phyloP scores from a whole-genome alignment of 1,140 invertebrate species.

The Metopolophium dirhodum region DNA sequence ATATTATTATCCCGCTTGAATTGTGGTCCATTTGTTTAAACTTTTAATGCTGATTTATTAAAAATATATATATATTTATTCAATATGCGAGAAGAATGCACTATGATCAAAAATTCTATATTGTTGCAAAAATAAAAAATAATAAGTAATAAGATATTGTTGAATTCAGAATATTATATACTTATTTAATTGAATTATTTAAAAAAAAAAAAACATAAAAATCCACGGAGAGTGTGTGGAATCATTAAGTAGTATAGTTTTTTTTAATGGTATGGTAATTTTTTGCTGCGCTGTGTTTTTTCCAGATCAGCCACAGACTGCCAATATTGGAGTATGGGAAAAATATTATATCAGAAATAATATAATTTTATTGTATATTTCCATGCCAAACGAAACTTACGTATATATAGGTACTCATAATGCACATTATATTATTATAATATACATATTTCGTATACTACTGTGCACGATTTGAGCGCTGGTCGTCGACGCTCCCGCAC shows the following conservation, averaged over 20 bases:
- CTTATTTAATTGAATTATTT: no score
- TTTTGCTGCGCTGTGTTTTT: no score
- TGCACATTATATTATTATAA: neutral
- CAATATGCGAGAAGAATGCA: neutral
- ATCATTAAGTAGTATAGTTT: neutral
- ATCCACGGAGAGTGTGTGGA: neutral
- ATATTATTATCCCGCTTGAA: neutral
- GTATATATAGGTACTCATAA: accelerated
- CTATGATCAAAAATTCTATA: neutral
- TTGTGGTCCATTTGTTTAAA: no score
- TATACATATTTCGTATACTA: neutral
- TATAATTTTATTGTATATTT: neutral
- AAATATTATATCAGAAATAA: no score
- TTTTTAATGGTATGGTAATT: neutral
- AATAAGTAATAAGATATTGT: no score
- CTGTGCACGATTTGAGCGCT: neutral
- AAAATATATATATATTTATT: no score
- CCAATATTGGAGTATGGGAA: no score
- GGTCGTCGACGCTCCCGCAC: neutral
- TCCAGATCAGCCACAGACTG: neutral
- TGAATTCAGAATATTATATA: neutral
- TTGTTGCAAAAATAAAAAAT: no score
- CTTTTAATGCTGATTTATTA: neutral
- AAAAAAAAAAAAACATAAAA: neutral
- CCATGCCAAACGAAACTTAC: neutral